Percentiles rank a stretch among this genome's conserved stretches.
Evolutionary conservation across 1,140 invertebrate genomes (phyloP).

Genomic region (Araneus ventricosus): DNA sequence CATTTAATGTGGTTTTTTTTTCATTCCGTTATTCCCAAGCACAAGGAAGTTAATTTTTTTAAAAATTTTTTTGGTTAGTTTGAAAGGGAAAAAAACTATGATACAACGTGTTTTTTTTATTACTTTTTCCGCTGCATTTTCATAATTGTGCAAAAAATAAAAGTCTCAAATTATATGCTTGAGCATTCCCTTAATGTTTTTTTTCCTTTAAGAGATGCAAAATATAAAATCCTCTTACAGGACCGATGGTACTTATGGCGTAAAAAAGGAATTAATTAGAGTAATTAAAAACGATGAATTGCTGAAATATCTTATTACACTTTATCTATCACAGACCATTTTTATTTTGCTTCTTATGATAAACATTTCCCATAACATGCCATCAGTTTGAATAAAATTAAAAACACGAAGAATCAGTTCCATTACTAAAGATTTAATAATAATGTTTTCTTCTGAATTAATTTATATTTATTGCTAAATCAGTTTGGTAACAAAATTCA

Average conservation of each 20-base stretch:
- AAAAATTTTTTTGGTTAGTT: not conserved
- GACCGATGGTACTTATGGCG: not conserved
- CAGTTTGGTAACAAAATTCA: no score
- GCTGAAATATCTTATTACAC: not conserved
- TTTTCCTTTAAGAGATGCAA: not conserved
- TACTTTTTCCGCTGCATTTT: not conserved
- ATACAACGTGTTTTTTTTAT: not conserved
- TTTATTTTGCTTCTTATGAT: not conserved
- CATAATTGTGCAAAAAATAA: not conserved
- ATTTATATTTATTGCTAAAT: no score
- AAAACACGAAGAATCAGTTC: not conserved
- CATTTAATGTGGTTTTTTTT: no score
- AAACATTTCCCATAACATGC: not conserved
- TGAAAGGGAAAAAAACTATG: not conserved
- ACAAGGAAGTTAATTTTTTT: no score
- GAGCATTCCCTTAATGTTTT: not conserved
- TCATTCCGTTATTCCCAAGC: no score
- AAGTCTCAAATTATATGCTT: not conserved
- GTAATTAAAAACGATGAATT: not conserved
- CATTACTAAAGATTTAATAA: no score
- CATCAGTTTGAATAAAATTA: not conserved
- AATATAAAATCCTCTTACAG: not conserved
- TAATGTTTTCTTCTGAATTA: no score
- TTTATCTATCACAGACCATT: not conserved
- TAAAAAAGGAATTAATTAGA: not conserved